Base-by-base conservation (phyloP, 2,797 vertebrate genomes). In the Oreortyx pictus region DNA sequence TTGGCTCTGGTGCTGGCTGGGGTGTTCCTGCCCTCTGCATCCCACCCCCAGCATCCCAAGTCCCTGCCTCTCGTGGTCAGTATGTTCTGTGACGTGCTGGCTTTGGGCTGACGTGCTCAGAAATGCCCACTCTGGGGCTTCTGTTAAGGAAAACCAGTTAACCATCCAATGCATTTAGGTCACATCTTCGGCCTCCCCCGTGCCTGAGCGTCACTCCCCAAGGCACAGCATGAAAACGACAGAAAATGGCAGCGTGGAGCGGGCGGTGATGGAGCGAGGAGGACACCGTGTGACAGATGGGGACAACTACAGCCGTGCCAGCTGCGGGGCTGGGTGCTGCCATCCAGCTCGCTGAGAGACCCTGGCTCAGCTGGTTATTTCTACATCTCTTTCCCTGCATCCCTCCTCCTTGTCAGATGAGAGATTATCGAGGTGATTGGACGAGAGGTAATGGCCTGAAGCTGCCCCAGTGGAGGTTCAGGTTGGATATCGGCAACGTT, bases 271-370 rank as follows among this genome's bases (percentile, higher is more conserved):
- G 56, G 56, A 57, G 56, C n/a, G 12, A 57, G 67, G 66, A 35
- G 35, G 97, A 94, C 96, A 94, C 88, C 96, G 64, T 91, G 95
- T 80, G 97, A 75, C 89, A 22, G 44, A 1, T 6, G 54, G 57
- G n/a, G 43, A 67, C 86, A 93, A 96, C 81, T 95, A 39, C 96
- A 96, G 27, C 56, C 39, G 8, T 65, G 8, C 46, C 47, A 52
- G 50, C 71, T 19, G 6, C 3, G 4, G 7, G 31, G 15, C 37
- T 65, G 12, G 2, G n/a, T 5, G 31, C 29, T 27, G 54, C 54
- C 23, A 86, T 2, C 4, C 5, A 1, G 57, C 33, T 13, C 31
- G 60, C 31, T 14, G 20, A 11, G 25, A 5, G 23, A 14, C 25
- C 39, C 13, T 41, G 39, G 39, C 35, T 47, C 10, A 2, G 2